phyloP scores from a whole-genome alignment of 2,113 vertebrate genomes.

The Dicentrarchus labrax region DNA sequence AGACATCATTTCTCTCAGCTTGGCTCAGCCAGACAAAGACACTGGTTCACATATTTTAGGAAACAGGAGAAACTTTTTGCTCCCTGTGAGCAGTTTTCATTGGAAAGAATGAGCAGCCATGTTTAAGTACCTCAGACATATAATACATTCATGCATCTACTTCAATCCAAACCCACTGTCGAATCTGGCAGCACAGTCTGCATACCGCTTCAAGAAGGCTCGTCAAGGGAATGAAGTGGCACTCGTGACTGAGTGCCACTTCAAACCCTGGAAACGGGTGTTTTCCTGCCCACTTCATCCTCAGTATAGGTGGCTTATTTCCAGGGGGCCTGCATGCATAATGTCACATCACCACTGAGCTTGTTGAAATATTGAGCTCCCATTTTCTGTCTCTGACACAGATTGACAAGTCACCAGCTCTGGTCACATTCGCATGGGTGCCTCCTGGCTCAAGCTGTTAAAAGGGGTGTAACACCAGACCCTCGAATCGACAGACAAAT shows the following conservation, averaged over 20 bases:
- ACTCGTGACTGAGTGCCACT: conserved; percentile 66
- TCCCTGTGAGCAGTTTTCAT: neutral
- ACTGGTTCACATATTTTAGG: neutral
- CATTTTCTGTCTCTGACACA: conserved; percentile 44
- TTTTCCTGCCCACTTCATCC: conserved; percentile 72
- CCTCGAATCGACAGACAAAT: neutral
- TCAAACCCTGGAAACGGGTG: conserved; percentile 61
- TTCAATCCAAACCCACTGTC: conserved; percentile 42
- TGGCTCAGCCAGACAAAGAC: neutral
- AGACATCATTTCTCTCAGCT: neutral
- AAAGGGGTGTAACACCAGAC: neutral
- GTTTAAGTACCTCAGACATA: conserved; percentile 38
- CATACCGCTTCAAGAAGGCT: conserved; percentile 46
- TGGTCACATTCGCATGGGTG: neutral
- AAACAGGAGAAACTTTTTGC: neutral
- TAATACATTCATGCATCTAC: conserved; percentile 38
- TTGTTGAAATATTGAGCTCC: conserved; percentile 28
- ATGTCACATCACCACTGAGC: conserved; percentile 52
- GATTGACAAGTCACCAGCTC: conserved; percentile 33
- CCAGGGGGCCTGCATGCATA: conserved; percentile 62
- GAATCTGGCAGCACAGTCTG: conserved; percentile 50
- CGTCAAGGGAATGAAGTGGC: conserved; percentile 60
- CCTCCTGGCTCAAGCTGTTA: neutral
- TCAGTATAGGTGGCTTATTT: conserved; percentile 57
- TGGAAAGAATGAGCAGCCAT: conserved; percentile 34